These are phyloP conservation scores for Donacobius atricapilla DNA, from an alignment of 2,113 vertebrate genomes.

Conservation along the genomic window DNA sequence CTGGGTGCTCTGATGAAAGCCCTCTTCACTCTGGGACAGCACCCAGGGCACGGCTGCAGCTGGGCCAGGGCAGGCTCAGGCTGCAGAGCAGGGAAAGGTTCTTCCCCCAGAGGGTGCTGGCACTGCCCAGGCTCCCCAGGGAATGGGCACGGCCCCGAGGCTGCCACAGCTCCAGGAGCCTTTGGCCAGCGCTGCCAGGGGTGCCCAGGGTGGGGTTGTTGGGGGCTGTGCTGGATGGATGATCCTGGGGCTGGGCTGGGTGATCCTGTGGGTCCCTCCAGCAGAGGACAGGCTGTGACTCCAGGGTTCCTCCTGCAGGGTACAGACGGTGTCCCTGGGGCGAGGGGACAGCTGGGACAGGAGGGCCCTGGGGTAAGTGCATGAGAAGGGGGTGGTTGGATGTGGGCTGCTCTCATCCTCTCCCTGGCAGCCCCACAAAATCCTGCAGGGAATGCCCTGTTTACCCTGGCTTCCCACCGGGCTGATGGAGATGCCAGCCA, in stretches of 20 bases:
- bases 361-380: constrained; percentile 81
- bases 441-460: not conserved
- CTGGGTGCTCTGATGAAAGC: not conserved
- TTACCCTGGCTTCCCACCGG: fast-evolving
- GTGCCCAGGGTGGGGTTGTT: not conserved
- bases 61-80: not conserved
- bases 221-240: fast-evolving
- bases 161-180: not conserved
- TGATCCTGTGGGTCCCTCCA: not conserved
- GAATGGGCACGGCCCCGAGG: not conserved
- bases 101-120: not conserved
- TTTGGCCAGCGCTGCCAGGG: not conserved
- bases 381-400: not conserved
- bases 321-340: constrained; percentile 64
- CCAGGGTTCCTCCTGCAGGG: constrained; percentile 72
- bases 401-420: not conserved
- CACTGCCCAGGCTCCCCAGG: not conserved
- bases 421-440: not conserved
- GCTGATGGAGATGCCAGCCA: not conserved
- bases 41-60: not conserved
- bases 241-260: fast-evolving
- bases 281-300: not conserved
- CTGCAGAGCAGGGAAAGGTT: not conserved
- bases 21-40: not conserved
- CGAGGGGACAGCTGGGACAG: constrained; percentile 77